These are phyloP conservation scores for Nothura maculosa DNA, from an alignment of 2,797 vertebrate genomes.

Conservation along the genomic window DNA sequence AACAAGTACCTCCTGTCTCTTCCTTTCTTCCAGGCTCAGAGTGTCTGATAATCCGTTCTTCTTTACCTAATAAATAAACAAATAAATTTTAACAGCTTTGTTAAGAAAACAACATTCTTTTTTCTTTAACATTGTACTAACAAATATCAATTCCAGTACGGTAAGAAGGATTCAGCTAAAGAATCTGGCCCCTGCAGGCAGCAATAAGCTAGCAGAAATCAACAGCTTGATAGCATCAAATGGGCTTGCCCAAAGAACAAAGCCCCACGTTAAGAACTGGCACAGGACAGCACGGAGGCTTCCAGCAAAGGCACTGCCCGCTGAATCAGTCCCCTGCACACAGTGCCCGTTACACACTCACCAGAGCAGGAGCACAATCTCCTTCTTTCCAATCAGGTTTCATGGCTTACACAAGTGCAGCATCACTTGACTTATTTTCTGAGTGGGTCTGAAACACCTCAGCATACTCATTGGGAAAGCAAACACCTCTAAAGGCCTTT, in stretches of 20 bases:
- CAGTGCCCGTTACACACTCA: neutral
- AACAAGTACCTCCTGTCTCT: slow-evolving; percentile 93
- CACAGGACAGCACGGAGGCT: neutral
- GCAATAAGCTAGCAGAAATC: neutral
- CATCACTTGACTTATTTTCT: neutral
- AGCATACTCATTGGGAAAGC: neutral
- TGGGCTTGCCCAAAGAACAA: neutral
- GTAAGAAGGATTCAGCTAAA: neutral
- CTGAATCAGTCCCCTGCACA: neutral
- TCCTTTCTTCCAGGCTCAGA: slow-evolving; percentile 92
- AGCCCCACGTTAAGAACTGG: neutral
- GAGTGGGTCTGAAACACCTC: neutral
- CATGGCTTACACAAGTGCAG: rapidly evolving
- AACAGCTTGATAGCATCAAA: neutral
- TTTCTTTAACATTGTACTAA: neutral
- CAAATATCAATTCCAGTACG: neutral
- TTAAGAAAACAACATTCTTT: neutral
- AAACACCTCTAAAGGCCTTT: neutral
- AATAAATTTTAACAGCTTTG: neutral
- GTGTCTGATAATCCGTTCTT: slow-evolving; percentile 89
- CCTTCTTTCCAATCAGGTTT: neutral
- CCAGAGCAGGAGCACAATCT: too few species aligned
- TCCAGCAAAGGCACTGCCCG: neutral
- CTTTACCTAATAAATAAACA: slow-evolving; percentile 86
- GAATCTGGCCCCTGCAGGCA: neutral